These are phyloP conservation scores for Orchesella cincta DNA, from an alignment of 1,140 invertebrate species.

Conservation along the genomic window DNA sequence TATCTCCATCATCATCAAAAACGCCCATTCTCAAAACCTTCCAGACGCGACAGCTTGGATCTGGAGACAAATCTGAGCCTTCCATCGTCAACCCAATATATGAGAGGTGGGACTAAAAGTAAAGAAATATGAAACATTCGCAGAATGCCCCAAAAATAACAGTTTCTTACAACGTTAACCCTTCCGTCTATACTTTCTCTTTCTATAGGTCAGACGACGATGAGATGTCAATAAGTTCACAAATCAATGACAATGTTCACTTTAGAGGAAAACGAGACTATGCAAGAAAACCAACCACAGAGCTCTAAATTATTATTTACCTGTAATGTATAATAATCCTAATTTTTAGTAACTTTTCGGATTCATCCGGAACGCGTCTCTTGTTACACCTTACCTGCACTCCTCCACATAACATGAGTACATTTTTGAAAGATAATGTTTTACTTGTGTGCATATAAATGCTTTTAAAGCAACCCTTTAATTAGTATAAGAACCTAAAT, in stretches of 20 bases:
- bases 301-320: slow-evolving; percentile 62
- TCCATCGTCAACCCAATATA: slow-evolving; percentile 63
- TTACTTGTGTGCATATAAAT: too few relatives aligned
- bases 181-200: neutral
- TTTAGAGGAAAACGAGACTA: slow-evolving; percentile 81
- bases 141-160: neutral
- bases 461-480: too few relatives aligned
- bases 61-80: slow-evolving; percentile 57
- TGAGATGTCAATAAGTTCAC: slow-evolving; percentile 64
- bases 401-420: too few relatives aligned
- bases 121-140: neutral
- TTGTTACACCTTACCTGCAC: slow-evolving; percentile 4
- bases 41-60: slow-evolving; percentile 41
- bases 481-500: too few relatives aligned
- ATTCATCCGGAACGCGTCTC: too few relatives aligned
- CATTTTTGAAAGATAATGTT: neutral
- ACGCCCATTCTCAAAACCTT: slow-evolving; percentile 61
- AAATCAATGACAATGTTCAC: slow-evolving; percentile 78
- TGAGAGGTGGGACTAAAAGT: slow-evolving; percentile 58
- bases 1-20: slow-evolving; percentile 54
- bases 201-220: slow-evolving; percentile 64
- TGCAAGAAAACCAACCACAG: slow-evolving; percentile 79
- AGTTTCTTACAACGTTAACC: neutral
- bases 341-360: neutral
- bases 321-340: slow-evolving; percentile 9